A percentile compares a stretch with the other conserved stretches of the same genome.
Conservation (phyloP, 2,888 invertebrate genomes). For the Lepidocyrtoides sp. region DNA sequence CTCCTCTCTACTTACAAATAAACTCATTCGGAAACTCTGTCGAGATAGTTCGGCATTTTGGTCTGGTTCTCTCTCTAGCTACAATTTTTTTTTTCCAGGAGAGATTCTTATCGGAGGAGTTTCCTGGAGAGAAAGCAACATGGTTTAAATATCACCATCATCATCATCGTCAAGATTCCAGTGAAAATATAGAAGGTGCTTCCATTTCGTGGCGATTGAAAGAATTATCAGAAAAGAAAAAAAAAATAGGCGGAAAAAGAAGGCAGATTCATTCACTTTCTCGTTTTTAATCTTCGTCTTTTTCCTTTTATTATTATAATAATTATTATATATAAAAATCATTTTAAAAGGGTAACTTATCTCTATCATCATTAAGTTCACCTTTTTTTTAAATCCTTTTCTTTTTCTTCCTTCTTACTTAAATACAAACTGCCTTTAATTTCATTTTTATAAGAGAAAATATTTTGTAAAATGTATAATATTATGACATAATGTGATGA, state of each 20-base stretch:
- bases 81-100: too few species aligned
- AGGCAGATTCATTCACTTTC: neutral
- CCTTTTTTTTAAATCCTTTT: too few species aligned
- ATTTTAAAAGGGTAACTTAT: neutral
- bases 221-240: conserved; percentile 27
- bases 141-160: neutral
- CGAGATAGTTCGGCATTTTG: conserved; percentile 43
- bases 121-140: conserved; percentile 29
- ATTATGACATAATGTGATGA: too few species aligned
- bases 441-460: too few species aligned
- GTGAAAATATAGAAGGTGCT: conserved; percentile 42
- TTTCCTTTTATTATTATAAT: neutral
- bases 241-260: neutral
- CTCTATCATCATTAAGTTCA: neutral
- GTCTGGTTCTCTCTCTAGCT: neutral
- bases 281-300: too few species aligned
- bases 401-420: too few species aligned
- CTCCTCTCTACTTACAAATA: neutral
- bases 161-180: neutral
- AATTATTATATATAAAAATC: neutral
- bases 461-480: too few species aligned
- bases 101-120: conserved; percentile 55
- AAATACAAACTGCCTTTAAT: too few species aligned
- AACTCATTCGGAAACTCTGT: conserved; percentile 37
- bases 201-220: conserved; percentile 26